Percentiles rank a stretch among this genome's conserved stretches.
Evolutionary conservation across 2,113 vertebrate species (phyloP).

Genomic region (Dinomys branickii): DNA sequence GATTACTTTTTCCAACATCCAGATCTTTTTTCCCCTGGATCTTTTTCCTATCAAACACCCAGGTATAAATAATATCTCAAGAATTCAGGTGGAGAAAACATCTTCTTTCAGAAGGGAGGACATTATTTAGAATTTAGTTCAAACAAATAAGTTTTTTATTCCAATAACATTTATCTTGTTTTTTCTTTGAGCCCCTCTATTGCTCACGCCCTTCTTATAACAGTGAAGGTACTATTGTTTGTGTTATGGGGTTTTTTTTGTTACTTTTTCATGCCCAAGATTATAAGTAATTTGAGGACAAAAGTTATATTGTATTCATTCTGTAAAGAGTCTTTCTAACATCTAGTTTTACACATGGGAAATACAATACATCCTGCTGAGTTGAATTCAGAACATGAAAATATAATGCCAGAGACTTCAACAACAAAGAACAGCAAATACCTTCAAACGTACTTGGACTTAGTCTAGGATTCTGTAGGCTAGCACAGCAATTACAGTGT

Average conservation of each 20-base stretch:
- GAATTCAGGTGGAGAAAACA: neutral
- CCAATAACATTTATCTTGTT: neutral
- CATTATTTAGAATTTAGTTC: slow-evolving; percentile 20
- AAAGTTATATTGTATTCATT: neutral
- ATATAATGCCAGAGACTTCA: neutral
- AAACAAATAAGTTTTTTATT: neutral
- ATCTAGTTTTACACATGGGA: neutral
- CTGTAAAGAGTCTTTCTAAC: neutral
- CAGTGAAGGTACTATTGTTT: neutral
- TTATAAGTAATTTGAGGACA: neutral
- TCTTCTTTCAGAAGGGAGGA: neutral
- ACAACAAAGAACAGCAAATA: neutral
- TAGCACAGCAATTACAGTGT: neutral
- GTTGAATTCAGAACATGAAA: slow-evolving; percentile 42
- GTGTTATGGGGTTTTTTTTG: neutral
- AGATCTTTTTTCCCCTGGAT: neutral
- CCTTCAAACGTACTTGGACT: slow-evolving; percentile 6
- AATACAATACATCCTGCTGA: neutral
- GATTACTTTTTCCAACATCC: neutral
- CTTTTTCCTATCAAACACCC: neutral
- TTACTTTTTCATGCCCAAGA: neutral
- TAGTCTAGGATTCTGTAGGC: neutral
- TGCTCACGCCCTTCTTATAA: neutral
- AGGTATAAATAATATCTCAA: neutral
- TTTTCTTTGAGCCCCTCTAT: neutral